Base-by-base conservation (phyloP, 2,888 invertebrate genomes). In the Eristalis pertinax region DNA sequence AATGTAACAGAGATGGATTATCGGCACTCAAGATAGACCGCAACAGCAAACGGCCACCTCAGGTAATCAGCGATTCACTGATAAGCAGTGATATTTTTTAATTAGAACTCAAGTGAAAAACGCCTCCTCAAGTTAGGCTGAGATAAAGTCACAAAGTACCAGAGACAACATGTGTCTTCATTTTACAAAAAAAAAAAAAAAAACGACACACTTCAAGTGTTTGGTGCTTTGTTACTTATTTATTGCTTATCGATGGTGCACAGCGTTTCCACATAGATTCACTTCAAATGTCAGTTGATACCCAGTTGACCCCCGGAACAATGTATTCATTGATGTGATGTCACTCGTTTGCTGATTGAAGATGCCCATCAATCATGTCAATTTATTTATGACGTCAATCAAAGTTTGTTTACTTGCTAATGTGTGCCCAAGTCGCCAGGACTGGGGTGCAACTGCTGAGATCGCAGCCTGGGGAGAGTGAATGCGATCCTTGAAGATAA, bases 321-420 rank as follows among this genome's bases (percentile, higher is more conserved):
- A 67, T 67, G 67, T 58, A 65, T 76, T 77, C 76, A 70, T 77
- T 69, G 50, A 73, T 60, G 74, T 78, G 77, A 81, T 85, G 85
- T 85, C 85, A 85, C 62, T 69, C 69, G 56, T 63, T 80, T 74
- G 24, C 26, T 64, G 50, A 60, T 60, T 74, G 50, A 41, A 69
- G 43, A 83, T 75, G 67, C 67, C 22, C 77, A 77, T 74, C 77
- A 69, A 80, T 81, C 73, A 43, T 77, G 60, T 81, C 58, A 85
- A 85, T 85, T 81, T 64, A 78, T 77, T 78, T 85, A 81, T 81
- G 74, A 85, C 85, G 81, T 85, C 81, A 85, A 85, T 73, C 81
- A 68, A 69, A 63, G 10, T 5, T 26, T 65, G 32, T 72, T 24
- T 24, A 32, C 19, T 19, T 50, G 41, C 50, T 50, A 50, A 50